phyloP scores from a whole-genome alignment of 92 coral and sea anemone species.

The Phymanthus crucifer region DNA sequence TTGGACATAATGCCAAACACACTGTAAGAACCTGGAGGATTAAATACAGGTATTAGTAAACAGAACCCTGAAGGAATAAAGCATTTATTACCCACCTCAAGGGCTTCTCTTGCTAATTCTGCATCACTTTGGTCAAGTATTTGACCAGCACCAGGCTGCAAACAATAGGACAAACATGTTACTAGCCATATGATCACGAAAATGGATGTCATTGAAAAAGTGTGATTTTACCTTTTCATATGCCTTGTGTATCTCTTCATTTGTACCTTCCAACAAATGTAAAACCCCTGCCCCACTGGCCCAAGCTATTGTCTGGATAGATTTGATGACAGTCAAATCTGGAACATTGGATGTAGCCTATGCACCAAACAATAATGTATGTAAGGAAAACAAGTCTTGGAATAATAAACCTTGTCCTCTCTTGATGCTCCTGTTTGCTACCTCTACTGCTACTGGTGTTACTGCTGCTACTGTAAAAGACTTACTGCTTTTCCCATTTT shows the following conservation, averaged over 20 bases:
- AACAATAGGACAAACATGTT: not conserved
- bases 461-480: not conserved
- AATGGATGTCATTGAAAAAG: too few species aligned
- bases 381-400: not conserved
- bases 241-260: slow-evolving; percentile 90
- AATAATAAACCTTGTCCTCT: not conserved
- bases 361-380: not conserved
- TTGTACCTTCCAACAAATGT: slow-evolving; percentile 69
- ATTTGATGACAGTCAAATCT: slow-evolving; percentile 80
- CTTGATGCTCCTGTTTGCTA: not conserved
- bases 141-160: slow-evolving; percentile 24
- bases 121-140: slow-evolving; percentile 80
- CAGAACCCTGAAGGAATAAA: not conserved
- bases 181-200: not conserved
- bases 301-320: slow-evolving; percentile 95
- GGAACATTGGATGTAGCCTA: slow-evolving; percentile 80
- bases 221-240: slow-evolving; percentile 87
- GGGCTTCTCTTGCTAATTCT: slow-evolving; percentile 85
- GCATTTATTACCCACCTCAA: slow-evolving; percentile 65
- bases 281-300: slow-evolving; percentile 88
- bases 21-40: slow-evolving; percentile 75
- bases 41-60: not conserved
- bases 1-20: slow-evolving; percentile 83
- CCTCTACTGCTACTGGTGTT: too few species aligned
- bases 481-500: slow-evolving; percentile 78